Evolutionary conservation across 2,888 invertebrate genomes (phyloP).

Genomic region (Erebia ligea): DNA sequence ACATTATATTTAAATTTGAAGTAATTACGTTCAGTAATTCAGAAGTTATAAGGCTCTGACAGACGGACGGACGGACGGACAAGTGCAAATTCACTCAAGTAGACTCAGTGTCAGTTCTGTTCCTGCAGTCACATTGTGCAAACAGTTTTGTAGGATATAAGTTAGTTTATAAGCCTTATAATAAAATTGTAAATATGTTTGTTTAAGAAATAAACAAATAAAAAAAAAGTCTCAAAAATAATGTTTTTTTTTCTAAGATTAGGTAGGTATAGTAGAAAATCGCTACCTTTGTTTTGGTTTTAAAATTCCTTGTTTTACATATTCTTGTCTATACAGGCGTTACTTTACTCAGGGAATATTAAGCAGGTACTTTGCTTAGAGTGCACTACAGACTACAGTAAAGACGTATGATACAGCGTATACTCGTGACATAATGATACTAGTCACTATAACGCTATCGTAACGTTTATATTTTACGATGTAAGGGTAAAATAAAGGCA

Average conservation of each 20-base stretch:
- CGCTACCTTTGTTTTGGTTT: conserved; percentile 1
- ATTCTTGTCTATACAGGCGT: not conserved
- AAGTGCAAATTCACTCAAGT: no score
- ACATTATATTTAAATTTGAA: no score
- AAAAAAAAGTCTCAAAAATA: no score
- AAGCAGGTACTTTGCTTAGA: conserved; percentile 43
- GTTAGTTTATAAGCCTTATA: no score
- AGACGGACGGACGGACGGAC: no score
- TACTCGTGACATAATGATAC: conserved; percentile 24
- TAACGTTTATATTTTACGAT: conserved; percentile 24
- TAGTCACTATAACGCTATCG: conserved; percentile 20
- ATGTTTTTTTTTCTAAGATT: not conserved
- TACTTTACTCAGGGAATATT: conserved; percentile 31
- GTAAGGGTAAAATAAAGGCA: conserved; percentile 75
- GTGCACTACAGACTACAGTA: conserved; percentile 30
- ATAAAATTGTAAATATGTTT: no score
- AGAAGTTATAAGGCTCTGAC: no score
- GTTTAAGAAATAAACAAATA: not conserved
- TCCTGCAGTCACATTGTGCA: no score
- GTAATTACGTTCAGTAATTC: no score
- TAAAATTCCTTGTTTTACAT: not conserved
- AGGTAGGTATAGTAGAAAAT: not conserved
- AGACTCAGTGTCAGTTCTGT: no score
- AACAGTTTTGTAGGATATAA: no score
- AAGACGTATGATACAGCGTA: conserved; percentile 20